Evolutionary conservation across 2,797 vertebrate species (phyloP).

Genomic region (Synaphobranchus kaupii): DNA sequence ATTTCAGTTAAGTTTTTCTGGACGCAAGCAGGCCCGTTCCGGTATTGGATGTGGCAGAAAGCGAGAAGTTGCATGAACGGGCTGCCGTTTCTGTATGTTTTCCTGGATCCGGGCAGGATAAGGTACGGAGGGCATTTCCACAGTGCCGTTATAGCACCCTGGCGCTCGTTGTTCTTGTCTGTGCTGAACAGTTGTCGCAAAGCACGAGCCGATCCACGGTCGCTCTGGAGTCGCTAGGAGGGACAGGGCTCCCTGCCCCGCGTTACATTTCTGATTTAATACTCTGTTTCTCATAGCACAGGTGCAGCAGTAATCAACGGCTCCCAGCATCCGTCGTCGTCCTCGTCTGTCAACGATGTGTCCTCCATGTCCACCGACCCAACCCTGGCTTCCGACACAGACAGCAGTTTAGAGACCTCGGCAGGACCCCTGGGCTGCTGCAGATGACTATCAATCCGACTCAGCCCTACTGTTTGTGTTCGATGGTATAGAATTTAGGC

Average conservation of each 20-base stretch:
- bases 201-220: too few species aligned
- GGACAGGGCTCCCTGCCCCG: neutral
- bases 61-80: neutral
- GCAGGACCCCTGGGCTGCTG: slow-evolving; percentile 85
- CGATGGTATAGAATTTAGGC: slow-evolving; percentile 63
- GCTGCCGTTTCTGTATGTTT: neutral
- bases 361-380: slow-evolving; percentile 86
- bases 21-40: neutral
- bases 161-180: neutral
- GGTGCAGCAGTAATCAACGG: slow-evolving; percentile 93
- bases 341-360: slow-evolving; percentile 77
- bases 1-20: neutral
- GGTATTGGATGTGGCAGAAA: neutral
- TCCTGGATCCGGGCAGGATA: neutral
- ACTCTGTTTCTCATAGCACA: slow-evolving; percentile 92
- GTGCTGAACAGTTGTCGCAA: neutral
- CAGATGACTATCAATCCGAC: slow-evolving; percentile 83
- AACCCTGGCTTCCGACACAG: slow-evolving; percentile 83
- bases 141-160: neutral
- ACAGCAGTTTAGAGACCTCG: slow-evolving; percentile 87
- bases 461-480: slow-evolving; percentile 57
- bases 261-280: slow-evolving; percentile 69
- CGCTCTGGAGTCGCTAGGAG: neutral
- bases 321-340: slow-evolving; percentile 78
- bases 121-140: neutral